Evolutionary conservation across 2,113 vertebrate species (phyloP), one percentile per base, ranked within the genome.

Genomic region (Artemisiospiza belli): DNA sequence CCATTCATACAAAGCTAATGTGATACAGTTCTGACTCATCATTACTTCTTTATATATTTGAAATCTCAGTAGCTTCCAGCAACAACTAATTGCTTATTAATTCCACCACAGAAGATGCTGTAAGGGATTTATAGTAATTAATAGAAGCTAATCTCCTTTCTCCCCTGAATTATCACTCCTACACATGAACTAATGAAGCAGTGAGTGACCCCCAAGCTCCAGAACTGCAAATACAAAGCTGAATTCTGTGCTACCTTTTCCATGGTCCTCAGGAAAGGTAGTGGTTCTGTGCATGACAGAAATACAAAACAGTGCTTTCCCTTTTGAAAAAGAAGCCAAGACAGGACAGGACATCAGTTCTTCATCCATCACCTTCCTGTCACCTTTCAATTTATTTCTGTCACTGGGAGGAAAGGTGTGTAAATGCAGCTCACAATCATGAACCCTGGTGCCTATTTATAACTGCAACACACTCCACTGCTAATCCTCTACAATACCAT

Each of bases 71-170:
- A 69, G 91, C 67, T 95, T 85, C 67, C 63, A 91, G 82, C 84
- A 92, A 67, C 49, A 68, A 82, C 69, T 88, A 92, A 94, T 76
- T 95, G 79, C 88, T 95, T 92, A 91, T 91, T 92, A 96, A 95
- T 96, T 90, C 87, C 66, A 85, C 49, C 75, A 91, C 37, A 85
- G 70, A 92, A 87, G 69, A 91, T 64, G 84, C 75, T 89, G 41
- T 67, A 75, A 94, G 73, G 89, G 90, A 93, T 83, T 94, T 89
- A 87, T 33, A 83, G 63, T 63, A 94, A 96, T 94, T 93, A 96
- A 95, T 46, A 90, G 27, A 66, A 76, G 68, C 30, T 95, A 91
- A 95, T 94, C 84, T 94, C 52, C 74, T 73, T 94, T 86, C 70
- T 91, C 51, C 59, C 57, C 75, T 83, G 51, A 91, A 90, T 69